Evolutionary conservation across 2,797 vertebrate species (phyloP), one percentile per base, ranked within the genome.

Genomic region (Bradypodion ventrale): DNA sequence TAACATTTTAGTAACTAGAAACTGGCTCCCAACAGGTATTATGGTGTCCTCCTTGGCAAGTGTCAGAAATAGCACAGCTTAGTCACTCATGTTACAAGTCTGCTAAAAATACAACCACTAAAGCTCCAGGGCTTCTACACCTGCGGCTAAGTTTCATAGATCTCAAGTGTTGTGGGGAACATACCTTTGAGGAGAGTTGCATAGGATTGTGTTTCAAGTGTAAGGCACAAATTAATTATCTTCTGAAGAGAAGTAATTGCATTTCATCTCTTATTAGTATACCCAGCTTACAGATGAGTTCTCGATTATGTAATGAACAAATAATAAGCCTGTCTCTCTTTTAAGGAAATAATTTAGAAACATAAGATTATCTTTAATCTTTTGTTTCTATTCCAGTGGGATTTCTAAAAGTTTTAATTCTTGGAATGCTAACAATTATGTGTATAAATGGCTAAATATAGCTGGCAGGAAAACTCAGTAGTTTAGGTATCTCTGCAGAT

Each of bases 11-110:
- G 0, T 35, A 56, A 84, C 80, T 49, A 7, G 40, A 76, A n/a
- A n/a, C 62, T 68, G 35, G 70, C 81, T 88, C 56, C 29, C 86
- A 87, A 83, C 87, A 91, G 87, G 87, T 91, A 84, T 86, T 60
- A 40, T 80, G 70, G 63, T 65, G 87, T 76, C 8, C 68, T 72
- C 59, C 52, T 75, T 91, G 80, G 78, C 85, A 89, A 80, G 82
- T 5, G 0, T 49, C 70, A 70, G 73, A 83, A 88, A 89, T 73
- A 60, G 75, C 79, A 35, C 77, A 77, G 85, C 83, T 78, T 80
- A 90, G 85, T 94, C 89, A n/a, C n/a, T n/a, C n/a, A 81, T 81
- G 40, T 93, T 93, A 84, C 92, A 90, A 83, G 76, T 89, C 72
- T 83, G 90, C 86, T 93, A 91, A 93, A 94, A 93, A 91, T 91